Evolutionary conservation across 2,888 invertebrate species (phyloP), one percentile per base, ranked within the genome.

Genomic region (Cactoblastis cactorum): DNA sequence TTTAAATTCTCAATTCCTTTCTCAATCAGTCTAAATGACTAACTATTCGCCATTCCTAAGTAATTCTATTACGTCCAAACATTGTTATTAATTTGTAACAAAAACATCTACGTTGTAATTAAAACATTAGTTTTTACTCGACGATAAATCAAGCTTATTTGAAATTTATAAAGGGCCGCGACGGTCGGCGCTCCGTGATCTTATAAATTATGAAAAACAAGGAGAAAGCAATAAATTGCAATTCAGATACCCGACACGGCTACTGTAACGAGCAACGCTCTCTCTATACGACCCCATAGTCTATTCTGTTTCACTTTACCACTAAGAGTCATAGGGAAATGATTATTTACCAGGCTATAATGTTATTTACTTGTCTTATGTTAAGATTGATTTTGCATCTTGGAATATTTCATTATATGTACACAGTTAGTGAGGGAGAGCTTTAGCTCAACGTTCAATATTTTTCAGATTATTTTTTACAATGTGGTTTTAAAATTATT

Each of bases 201-300:
- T 77, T 77, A 77, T 78, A 81, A 82, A 79, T 80, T 81, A 80
- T 83, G 77, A 82, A 83, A 81, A 80, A 79, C 75, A 79, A 77
- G 69, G 73, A 71, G 70, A 71, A 74, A 75, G 74, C 78, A 59
- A 79, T 82, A 80, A 80, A 83, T 83, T 77, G 73, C 71, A 73
- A 71, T 79, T 72, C 74, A 64, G 71, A 63, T 63, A 71, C 63
- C 61, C 65, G 67, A 73, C 62, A 61, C 65, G 63, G 52, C 45
- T 43, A 52, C 53, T 54, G 54, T 51, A 52, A 47, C 50, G 48
- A 50, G 48, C 48, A 45, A 15, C 43, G 45, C 49, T 37, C 15
- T 33, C 45, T 37, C 32, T 41, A 15, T 33, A 33, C 19, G 49
- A 49, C 41, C 49, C 49, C 33, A 39, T 49, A 33, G 49, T 49